Evolutionary conservation across 2,113 vertebrate species (phyloP).

Genomic region (Lophius piscatorius): DNA sequence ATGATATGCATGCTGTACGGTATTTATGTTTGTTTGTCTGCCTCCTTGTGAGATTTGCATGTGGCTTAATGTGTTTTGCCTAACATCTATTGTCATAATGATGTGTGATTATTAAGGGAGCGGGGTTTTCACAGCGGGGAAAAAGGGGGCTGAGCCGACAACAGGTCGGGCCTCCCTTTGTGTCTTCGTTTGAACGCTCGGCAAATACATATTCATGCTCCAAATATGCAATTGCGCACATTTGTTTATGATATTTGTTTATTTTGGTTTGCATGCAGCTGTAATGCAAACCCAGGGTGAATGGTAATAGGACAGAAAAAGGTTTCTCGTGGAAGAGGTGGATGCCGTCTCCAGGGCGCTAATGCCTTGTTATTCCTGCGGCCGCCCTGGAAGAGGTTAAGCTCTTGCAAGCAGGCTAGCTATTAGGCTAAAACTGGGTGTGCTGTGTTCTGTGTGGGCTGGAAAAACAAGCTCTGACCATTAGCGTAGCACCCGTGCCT

Average conservation of each 20-base stretch:
- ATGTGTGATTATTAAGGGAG: slow-evolving; percentile 72
- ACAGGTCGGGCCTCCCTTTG: slow-evolving; percentile 75
- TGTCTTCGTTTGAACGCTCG: slow-evolving; percentile 69
- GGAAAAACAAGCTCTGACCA: slow-evolving; percentile 59
- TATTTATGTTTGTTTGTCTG: slow-evolving; percentile 49
- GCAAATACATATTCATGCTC: slow-evolving; percentile 75
- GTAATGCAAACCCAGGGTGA: slow-evolving; percentile 23
- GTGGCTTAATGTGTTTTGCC: slow-evolving; percentile 60
- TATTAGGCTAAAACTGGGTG: slow-evolving; percentile 64
- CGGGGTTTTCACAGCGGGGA: slow-evolving; percentile 66
- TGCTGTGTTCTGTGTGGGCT: slow-evolving; percentile 58
- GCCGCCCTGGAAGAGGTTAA: slow-evolving; percentile 57
- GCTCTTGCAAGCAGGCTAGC: slow-evolving; percentile 54
- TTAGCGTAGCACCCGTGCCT: slow-evolving; percentile 40
- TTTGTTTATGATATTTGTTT: slow-evolving; percentile 64
- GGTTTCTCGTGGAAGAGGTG: slow-evolving; percentile 26
- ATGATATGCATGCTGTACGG: slow-evolving; percentile 32
- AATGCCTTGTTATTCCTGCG: slow-evolving; percentile 61
- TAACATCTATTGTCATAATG: slow-evolving; percentile 72
- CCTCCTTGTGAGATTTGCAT: slow-evolving; percentile 34
- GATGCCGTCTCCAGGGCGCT: slow-evolving; percentile 36
- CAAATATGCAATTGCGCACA: slow-evolving; percentile 55
- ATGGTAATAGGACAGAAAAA: slow-evolving; percentile 27
- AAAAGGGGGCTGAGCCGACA: slow-evolving; percentile 63
- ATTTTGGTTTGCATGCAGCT: slow-evolving; percentile 59